Evolutionary conservation across 2,888 invertebrate species (phyloP).

Genomic region (Lottia scabra): DNA sequence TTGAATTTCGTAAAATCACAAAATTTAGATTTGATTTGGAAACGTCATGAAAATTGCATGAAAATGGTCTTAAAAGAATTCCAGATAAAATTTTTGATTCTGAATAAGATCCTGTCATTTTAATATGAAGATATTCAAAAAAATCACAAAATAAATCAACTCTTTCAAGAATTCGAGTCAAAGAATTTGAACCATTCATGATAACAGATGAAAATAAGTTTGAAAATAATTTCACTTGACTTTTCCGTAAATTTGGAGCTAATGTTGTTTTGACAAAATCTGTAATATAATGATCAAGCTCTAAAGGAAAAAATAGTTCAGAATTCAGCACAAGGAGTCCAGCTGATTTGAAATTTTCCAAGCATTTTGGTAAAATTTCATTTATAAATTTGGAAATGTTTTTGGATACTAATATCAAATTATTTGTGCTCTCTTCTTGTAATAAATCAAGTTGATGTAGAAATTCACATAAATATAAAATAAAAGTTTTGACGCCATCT

Average conservation of each 20-base stretch:
- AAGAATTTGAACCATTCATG: not conserved
- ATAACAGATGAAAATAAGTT: constrained; percentile 9
- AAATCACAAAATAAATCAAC: constrained; percentile 17
- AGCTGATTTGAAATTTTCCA: constrained; percentile 7
- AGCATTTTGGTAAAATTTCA: constrained; percentile 14
- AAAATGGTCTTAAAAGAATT: constrained; percentile 25
- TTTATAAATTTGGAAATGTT: constrained; percentile 10
- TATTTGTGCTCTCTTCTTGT: not conserved
- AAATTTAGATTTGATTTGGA: constrained; percentile 9
- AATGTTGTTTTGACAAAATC: constrained; percentile 24
- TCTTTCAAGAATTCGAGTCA: not conserved
- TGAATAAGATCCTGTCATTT: constrained; percentile 35
- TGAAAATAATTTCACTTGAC: constrained; percentile 20
- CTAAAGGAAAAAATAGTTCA: not conserved
- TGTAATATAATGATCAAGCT: not conserved
- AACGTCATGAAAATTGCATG: not conserved
- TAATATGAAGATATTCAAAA: constrained; percentile 35
- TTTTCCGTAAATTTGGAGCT: constrained; percentile 28
- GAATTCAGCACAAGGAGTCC: not conserved
- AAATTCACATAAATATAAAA: constrained; percentile 36
- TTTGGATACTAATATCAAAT: not conserved
- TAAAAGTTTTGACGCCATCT: constrained; percentile 47
- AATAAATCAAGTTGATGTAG: constrained; percentile 20
- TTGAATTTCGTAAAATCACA: constrained; percentile 21
- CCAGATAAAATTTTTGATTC: constrained; percentile 30